Evolutionary conservation across 2,797 vertebrate genomes (phyloP).

Genomic region (Trachurus trachurus): DNA sequence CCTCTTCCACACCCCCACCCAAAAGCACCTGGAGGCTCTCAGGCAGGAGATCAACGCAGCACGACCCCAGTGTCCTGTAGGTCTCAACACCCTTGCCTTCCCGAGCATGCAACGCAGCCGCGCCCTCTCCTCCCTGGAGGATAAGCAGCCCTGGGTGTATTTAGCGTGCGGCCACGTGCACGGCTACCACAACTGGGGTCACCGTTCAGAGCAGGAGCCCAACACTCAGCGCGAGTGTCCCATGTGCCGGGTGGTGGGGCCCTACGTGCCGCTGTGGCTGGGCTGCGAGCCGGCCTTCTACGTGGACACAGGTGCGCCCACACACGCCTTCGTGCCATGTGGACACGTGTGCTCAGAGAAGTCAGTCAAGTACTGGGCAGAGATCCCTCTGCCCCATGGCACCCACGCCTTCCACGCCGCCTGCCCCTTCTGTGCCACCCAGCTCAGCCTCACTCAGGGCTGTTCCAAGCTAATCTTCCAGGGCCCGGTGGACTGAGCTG

Average conservation of each 20-base stretch:
- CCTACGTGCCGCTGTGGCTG: slow-evolving; percentile 96
- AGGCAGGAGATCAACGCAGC: slow-evolving; percentile 98
- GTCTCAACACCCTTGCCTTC: slow-evolving; percentile 97
- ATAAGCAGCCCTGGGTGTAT: slow-evolving; percentile 98
- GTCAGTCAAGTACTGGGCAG: slow-evolving; percentile 97
- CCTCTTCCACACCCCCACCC: slow-evolving; percentile 95
- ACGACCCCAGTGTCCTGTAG: slow-evolving; percentile 96
- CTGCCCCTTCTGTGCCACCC: slow-evolving; percentile 96
- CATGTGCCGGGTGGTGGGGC: slow-evolving; percentile 96
- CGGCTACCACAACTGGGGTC: slow-evolving; percentile 97
- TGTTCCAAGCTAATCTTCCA: slow-evolving; percentile 98
- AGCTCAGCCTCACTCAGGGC: slow-evolving; percentile 92
- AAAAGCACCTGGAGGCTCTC: slow-evolving; percentile 98
- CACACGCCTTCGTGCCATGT: slow-evolving; percentile 95
- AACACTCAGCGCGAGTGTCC: slow-evolving; percentile 93
- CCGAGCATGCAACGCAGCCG: slow-evolving; percentile 97
- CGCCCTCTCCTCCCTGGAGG: slow-evolving; percentile 93
- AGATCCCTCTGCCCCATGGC: slow-evolving; percentile 98
- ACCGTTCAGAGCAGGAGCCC: slow-evolving; percentile 92
- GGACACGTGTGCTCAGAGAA: slow-evolving; percentile 99
- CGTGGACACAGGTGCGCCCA: slow-evolving; percentile 94
- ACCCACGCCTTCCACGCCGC: slow-evolving; percentile 98
- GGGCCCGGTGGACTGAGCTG: slow-evolving; percentile 94
- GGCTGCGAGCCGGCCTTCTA: slow-evolving; percentile 97
- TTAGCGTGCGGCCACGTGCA: slow-evolving; percentile 96